These are phyloP conservation scores for Spodoptera frugiperda DNA, from an alignment of 1,140 invertebrate genomes.

Conservation along the genomic window DNA sequence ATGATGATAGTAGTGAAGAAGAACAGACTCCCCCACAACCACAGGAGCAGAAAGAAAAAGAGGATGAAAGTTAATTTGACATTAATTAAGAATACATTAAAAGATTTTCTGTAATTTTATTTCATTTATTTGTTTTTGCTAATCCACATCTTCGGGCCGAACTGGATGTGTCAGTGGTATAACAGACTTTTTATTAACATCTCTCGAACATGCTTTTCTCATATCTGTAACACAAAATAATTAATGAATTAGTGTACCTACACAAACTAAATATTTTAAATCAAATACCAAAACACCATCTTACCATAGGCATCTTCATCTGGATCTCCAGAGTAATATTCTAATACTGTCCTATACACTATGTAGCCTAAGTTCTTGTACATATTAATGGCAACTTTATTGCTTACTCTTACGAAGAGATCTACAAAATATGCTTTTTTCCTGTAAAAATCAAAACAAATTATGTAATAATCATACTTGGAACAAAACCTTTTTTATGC, in stretches of 20 bases:
- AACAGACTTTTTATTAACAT: slow-evolving; percentile 96
- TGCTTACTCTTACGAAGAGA: slow-evolving; percentile 98
- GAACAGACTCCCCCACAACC: slow-evolving; percentile 36
- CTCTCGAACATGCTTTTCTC: slow-evolving; percentile 98
- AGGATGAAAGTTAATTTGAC: slow-evolving; percentile 40
- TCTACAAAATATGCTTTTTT: slow-evolving; percentile 99
- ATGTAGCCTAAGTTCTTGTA: slow-evolving; percentile 99
- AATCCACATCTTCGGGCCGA: slow-evolving; percentile 97
- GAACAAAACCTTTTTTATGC: neutral
- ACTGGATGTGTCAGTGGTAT: slow-evolving; percentile 97
- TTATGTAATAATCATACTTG: neutral
- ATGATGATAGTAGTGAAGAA: slow-evolving; percentile 21
- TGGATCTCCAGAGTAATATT: slow-evolving; percentile 98
- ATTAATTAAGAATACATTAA: slow-evolving; percentile 29
- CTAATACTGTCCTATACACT: slow-evolving; percentile 97
- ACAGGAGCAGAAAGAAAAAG: neutral
- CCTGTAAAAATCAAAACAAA: slow-evolving; percentile 86
- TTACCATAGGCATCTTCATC: slow-evolving; percentile 99
- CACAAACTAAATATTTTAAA: neutral
- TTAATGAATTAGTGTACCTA: slow-evolving; percentile 44
- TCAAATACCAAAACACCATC: neutral
- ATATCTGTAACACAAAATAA: slow-evolving; percentile 93
- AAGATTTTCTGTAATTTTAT: slow-evolving; percentile 1
- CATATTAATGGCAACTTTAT: slow-evolving; percentile 99
- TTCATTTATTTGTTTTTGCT: slow-evolving; percentile 61